These are phyloP conservation scores for Drosophila affinis DNA, from an alignment of 2,888 invertebrate genomes.

Conservation along the genomic window DNA sequence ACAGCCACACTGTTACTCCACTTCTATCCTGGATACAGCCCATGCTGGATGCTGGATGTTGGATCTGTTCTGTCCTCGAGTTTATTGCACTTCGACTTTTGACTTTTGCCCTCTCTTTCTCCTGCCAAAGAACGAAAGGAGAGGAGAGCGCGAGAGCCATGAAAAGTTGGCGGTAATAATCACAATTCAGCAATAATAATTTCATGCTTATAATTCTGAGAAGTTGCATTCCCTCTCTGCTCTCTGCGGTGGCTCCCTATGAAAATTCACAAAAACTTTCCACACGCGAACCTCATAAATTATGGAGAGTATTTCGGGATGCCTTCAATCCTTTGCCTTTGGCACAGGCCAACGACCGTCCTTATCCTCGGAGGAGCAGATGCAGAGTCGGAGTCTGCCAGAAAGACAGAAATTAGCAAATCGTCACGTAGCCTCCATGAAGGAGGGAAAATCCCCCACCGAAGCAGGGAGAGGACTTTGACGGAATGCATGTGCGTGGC, in stretches of 20 bases:
- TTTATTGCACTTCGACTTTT: slow-evolving; percentile 79
- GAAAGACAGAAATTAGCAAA: slow-evolving; percentile 67
- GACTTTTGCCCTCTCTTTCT: slow-evolving; percentile 45
- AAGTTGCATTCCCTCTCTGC: slow-evolving; percentile 17
- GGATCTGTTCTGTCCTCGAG: slow-evolving; percentile 29
- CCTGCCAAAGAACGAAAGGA: not conserved
- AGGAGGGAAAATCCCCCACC: slow-evolving; percentile 7
- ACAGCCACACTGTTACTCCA: not conserved
- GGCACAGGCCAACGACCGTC: slow-evolving; percentile 29
- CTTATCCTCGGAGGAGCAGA: not conserved
- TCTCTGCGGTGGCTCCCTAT: slow-evolving; percentile 20
- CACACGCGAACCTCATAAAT: slow-evolving; percentile 52
- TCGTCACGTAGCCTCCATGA: slow-evolving; percentile 75
- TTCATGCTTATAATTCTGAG: slow-evolving; percentile 39
- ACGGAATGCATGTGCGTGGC: slow-evolving; percentile 41
- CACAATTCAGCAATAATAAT: slow-evolving; percentile 60
- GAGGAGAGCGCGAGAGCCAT: not conserved
- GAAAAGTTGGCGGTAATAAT: slow-evolving; percentile 50
- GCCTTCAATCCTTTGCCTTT: slow-evolving; percentile 38
- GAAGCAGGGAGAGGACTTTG: slow-evolving; percentile 16
- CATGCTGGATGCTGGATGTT: slow-evolving; percentile 36
- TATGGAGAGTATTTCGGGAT: slow-evolving; percentile 34
- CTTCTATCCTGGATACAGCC: slow-evolving; percentile 16
- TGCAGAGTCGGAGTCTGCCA: not conserved
- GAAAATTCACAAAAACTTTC: slow-evolving; percentile 36